Conservation (phyloP, 2,888 invertebrate species). For the Drosophila quinaria region DNA sequence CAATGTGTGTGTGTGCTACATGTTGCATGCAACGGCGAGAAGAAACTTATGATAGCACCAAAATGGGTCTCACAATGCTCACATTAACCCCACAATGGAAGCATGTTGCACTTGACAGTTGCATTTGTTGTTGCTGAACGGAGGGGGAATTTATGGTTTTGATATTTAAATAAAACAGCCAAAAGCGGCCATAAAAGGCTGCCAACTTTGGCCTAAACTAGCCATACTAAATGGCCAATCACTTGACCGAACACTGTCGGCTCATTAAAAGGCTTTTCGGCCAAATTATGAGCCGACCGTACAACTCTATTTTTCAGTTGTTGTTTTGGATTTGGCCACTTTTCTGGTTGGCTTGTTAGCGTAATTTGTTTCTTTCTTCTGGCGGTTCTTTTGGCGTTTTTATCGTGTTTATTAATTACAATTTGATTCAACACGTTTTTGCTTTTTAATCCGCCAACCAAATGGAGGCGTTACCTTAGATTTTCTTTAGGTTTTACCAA, state of each 20-base stretch:
- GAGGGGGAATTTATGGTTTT: constrained; percentile 61
- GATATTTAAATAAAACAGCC: constrained; percentile 69
- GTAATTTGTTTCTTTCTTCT: constrained; percentile 21
- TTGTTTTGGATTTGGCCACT: constrained; percentile 14
- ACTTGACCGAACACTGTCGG: constrained; percentile 38
- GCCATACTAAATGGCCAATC: constrained; percentile 48
- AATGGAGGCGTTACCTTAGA: constrained; percentile 22
- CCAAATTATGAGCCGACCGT: constrained; percentile 59
- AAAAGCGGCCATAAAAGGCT: constrained; percentile 53
- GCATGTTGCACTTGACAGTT: constrained; percentile 71
- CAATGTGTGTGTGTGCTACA: constrained; percentile 10
- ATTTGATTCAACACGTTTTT: constrained; percentile 42
- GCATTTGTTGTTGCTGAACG: constrained; percentile 47
- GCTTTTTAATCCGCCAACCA: constrained; percentile 21
- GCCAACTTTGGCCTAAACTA: constrained; percentile 34
- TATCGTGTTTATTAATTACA: constrained; percentile 51
- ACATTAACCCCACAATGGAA: constrained; percentile 69
- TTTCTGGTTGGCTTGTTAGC: constrained; percentile 38
- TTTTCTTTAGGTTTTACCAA: constrained; percentile 11
- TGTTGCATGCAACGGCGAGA: constrained; percentile 22
- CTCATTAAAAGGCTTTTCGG: constrained; percentile 61
- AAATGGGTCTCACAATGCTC: constrained; percentile 72
- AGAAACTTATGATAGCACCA: constrained; percentile 49
- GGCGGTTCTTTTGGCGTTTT: constrained; percentile 23
- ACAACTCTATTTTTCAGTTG: constrained; percentile 19